phyloP scores from a whole-genome alignment of 2,888 invertebrate genomes.

The Myopa tessellatipennis region DNA sequence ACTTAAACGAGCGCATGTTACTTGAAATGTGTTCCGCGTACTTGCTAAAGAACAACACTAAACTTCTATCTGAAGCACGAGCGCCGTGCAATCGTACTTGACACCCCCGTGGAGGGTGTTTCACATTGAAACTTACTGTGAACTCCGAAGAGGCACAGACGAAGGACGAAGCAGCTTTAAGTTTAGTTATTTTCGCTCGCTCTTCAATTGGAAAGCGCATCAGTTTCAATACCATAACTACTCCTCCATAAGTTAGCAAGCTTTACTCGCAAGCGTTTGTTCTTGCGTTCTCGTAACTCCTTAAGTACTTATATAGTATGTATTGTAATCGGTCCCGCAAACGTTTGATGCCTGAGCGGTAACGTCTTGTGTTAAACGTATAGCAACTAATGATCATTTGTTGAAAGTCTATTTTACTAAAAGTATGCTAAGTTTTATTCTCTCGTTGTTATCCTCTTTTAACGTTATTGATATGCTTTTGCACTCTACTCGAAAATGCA shows the following conservation, averaged over 20 bases:
- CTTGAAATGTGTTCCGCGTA: not conserved
- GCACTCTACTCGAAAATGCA: conserved; percentile 43
- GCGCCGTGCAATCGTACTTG: not conserved
- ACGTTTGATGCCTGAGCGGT: not conserved
- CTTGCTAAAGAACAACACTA: not conserved
- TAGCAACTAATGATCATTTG: not conserved
- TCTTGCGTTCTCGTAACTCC: not conserved
- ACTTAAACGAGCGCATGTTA: not conserved
- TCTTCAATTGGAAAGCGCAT: no score
- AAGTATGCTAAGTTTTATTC: conserved; percentile 51
- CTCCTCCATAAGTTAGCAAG: conserved; percentile 3
- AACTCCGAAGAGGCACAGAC: no score
- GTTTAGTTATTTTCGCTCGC: no score
- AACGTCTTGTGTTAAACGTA: not conserved
- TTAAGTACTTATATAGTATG: no score
- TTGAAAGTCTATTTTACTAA: not conserved
- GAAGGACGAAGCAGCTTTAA: no score
- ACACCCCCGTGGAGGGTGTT: not conserved
- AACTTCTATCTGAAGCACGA: not conserved
- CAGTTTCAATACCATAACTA: no score
- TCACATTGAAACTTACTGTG: conserved; percentile 18
- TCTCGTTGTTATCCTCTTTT: conserved; percentile 58
- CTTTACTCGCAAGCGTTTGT: not conserved
- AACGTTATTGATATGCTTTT: conserved; percentile 35
- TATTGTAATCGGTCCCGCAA: no score